phyloP scores from a whole-genome alignment of 2,888 invertebrate species.

The Ectropis crepuscularia region DNA sequence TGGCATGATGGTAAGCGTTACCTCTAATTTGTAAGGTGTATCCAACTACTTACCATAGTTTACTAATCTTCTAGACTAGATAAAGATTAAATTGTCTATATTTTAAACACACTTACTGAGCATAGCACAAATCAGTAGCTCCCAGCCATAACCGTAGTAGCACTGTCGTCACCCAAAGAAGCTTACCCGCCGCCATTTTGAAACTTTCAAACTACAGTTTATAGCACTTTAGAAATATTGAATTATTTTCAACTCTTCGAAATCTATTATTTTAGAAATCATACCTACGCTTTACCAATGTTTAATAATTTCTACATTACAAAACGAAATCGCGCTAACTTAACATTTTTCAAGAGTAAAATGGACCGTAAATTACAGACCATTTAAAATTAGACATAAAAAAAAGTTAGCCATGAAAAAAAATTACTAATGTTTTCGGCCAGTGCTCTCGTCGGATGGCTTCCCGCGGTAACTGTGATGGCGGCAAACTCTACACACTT shows the following conservation, averaged over 20 bases:
- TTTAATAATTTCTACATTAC: neutral
- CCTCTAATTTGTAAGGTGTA: too few relatives aligned
- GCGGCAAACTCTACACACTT: constrained; percentile 55
- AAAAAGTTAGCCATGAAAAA: neutral
- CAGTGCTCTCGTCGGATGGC: constrained; percentile 54
- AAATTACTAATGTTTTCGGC: constrained; percentile 16
- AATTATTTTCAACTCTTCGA: constrained; percentile 29
- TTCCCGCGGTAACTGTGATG: constrained; percentile 69
- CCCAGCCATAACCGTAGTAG: constrained; percentile 73
- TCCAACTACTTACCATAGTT: neutral
- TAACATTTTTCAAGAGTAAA: neutral
- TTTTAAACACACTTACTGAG: constrained; percentile 70
- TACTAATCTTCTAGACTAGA: neutral
- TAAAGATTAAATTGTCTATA: neutral
- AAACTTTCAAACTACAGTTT: constrained; percentile 21
- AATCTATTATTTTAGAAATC: constrained; percentile 22
- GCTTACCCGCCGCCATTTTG: constrained; percentile 69
- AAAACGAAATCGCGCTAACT: neutral
- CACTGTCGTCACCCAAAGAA: constrained; percentile 70
- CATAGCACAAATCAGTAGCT: constrained; percentile 78
- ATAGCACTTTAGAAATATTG: constrained; percentile 29
- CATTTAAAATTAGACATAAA: neutral
- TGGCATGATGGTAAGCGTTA: too few relatives aligned
- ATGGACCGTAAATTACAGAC: neutral
- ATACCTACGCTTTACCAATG: constrained; percentile 21